A percentile compares a stretch with the other conserved stretches of the same genome.
These are phyloP conservation scores for Anneissia japonica DNA, from an alignment of 35 echinoderm and acorn worm genomes.

Conservation along the genomic window DNA sequence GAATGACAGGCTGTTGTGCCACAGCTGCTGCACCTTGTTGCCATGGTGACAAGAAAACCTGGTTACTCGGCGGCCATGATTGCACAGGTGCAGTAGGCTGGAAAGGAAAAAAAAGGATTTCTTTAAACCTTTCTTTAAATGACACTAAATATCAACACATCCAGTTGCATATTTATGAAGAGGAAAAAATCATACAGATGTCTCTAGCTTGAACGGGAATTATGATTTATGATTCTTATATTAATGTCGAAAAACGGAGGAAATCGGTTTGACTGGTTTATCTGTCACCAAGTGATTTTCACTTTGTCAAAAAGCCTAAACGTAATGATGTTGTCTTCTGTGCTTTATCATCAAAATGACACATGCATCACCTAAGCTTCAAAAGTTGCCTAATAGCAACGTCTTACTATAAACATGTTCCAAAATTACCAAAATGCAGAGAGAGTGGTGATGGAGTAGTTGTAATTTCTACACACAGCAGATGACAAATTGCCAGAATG, in stretches of 20 bases:
- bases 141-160: too few relatives aligned
- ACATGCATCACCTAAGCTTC: neutral
- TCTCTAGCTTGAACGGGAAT: too few relatives aligned
- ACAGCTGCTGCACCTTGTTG: slow-evolving; percentile 94
- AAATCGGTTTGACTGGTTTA: neutral
- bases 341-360: neutral
- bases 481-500: too few relatives aligned
- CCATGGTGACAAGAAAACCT: slow-evolving; percentile 95
- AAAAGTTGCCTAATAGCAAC: neutral
- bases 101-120: neutral
- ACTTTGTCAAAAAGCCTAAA: neutral
- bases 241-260: neutral
- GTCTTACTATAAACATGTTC: too few relatives aligned
- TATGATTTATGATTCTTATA: too few relatives aligned
- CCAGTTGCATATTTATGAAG: too few relatives aligned
- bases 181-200: too few relatives aligned
- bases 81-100: slow-evolving; percentile 87
- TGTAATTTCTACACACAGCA: too few relatives aligned
- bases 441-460: too few relatives aligned
- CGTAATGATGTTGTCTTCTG: neutral
- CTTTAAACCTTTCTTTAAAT: too few relatives aligned
- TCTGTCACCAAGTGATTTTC: neutral
- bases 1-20: slow-evolving; percentile 99
- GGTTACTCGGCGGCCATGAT: slow-evolving; percentile 83
- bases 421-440: too few relatives aligned